Conservation (phyloP, 2,888 invertebrate species). For the Eristalinus sepulchralis region DNA sequence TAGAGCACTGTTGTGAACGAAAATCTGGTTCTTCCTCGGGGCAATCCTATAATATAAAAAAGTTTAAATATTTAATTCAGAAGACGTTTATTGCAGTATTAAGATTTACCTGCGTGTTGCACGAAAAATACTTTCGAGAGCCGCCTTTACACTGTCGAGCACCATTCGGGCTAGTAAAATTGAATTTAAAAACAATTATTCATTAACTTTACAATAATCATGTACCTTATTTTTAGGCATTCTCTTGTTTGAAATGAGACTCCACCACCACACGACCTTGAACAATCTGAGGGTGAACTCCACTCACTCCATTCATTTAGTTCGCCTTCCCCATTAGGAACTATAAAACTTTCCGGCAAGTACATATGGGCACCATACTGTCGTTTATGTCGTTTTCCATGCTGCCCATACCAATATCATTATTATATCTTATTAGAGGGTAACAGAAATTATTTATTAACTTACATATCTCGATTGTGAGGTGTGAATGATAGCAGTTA, state of each 20-base stretch:
- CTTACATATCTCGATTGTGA: constrained; percentile 85
- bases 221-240: constrained; percentile 86
- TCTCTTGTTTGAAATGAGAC: constrained; percentile 92
- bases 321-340: constrained; percentile 86
- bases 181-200: constrained; percentile 1
- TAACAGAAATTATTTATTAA: constrained; percentile 73
- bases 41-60: constrained; percentile 85
- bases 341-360: constrained; percentile 87
- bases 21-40: constrained; percentile 90
- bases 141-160: constrained; percentile 88
- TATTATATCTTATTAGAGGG: neutral
- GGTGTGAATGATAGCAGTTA: constrained; percentile 82
- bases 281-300: constrained; percentile 92
- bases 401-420: constrained; percentile 81
- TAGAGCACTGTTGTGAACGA: constrained; percentile 93
- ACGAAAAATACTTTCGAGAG: constrained; percentile 92
- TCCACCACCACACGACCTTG: constrained; percentile 95
- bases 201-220: neutral
- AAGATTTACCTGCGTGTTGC: constrained; percentile 89
- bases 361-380: constrained; percentile 89
- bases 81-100: too few species aligned
- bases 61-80: too few species aligned
- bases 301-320: constrained; percentile 90
- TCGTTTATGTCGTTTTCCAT: constrained; percentile 88
- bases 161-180: constrained; percentile 84